Evolutionary conservation across 2,797 vertebrate species (phyloP), one percentile per base, ranked within the genome.

Genomic region (Poeciliopsis presidionis): DNA sequence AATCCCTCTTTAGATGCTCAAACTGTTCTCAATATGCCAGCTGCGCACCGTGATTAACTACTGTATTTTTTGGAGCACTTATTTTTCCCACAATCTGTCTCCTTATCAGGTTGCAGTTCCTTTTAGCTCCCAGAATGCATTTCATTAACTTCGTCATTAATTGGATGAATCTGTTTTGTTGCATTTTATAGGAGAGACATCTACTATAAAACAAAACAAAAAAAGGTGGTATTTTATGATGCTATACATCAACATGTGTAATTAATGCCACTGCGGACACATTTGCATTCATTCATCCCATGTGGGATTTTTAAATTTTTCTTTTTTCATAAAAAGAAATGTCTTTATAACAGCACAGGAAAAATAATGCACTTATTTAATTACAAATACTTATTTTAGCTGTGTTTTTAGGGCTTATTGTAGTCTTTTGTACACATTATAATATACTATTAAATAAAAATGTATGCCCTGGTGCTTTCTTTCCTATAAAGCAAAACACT

Each of bases 1-100:
- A 77, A 65, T 46, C 57, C 39, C 53, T 70, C 30, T 36, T 47
- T 46, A 79, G 79, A 88, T 41, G 20, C 79, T 82, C 77, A 75
- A 78, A 81, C 74, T 91, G 84, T 80, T 88, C 84, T 90, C 82
- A 90, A 86, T 88, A 59, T 87, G 91, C 85, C 87, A 89, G 86
- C 76, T 71, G 81, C 76, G 82, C 51, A 72, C 85, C 81, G 82
- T 89, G 88, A 90, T 91, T 72, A 88, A 92, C 77, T 79, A 57
- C 79, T 73, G 13, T 7, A 13, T 47, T 91, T 89, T 86, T 89
- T 81, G 70, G 85, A 89, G 84, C 84, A 90, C 85, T 87, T 88
- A 86, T 77, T 90, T 91, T 90, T 73, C 74, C 9, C 75, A 65
- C 46, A 82, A 80, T 65, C 72, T 74, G 51, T 41, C 78, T 46